Conservation (phyloP, 1,140 invertebrate genomes). For the Sitophilus oryzae region DNA sequence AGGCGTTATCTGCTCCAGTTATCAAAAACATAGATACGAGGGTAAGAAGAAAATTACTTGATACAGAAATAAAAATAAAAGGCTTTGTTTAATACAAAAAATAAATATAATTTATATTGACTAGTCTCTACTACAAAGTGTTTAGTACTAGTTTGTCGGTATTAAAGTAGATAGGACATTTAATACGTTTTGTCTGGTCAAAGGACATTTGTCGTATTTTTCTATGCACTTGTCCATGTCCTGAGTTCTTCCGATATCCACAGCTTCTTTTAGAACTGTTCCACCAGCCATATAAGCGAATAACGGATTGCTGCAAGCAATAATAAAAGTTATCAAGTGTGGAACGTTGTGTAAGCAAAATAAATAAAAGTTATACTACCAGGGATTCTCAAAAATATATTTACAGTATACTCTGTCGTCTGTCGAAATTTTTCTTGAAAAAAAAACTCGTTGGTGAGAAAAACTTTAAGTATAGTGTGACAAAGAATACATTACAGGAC, state of each 20-base stretch:
- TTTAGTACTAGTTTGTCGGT: conserved; percentile 35
- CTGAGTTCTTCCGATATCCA: conserved; percentile 57
- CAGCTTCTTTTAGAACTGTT: conserved; percentile 67
- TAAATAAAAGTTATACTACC: neutral
- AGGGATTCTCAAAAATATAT: neutral
- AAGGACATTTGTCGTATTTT: conserved; percentile 52
- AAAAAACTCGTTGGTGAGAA: no score
- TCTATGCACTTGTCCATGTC: conserved; percentile 53
- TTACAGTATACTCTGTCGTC: neutral
- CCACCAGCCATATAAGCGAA: conserved; percentile 67
- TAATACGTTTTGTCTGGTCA: conserved; percentile 57
- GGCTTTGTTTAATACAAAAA: neutral
- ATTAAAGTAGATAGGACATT: conserved; percentile 56
- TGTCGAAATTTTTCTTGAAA: no score
- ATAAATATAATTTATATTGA: neutral
- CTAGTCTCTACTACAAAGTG: neutral
- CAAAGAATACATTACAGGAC: neutral
- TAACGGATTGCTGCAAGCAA: conserved; percentile 63
- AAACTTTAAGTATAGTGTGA: neutral
- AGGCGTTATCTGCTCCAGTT: no score
- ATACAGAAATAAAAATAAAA: no score
- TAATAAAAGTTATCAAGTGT: conserved; percentile 32
- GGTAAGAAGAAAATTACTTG: no score
- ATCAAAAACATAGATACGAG: no score
- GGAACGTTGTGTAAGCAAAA: no score